A percentile compares a stretch with the other conserved stretches of the same genome.
Evolutionary conservation across 2,888 invertebrate species (phyloP).

Genomic region (Miltochrista miniata): DNA sequence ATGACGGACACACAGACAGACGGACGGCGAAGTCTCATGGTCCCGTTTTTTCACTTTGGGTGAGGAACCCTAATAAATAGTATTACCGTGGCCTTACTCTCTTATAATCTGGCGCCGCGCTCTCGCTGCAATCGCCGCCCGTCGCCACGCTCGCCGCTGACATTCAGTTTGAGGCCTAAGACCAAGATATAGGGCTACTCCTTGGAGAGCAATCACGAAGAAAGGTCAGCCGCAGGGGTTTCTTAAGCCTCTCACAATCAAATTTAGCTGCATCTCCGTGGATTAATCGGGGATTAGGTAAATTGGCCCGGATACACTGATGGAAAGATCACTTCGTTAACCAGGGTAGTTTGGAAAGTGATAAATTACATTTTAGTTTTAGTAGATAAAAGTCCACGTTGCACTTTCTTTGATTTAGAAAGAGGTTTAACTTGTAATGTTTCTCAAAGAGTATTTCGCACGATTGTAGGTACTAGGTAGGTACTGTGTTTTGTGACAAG

Average conservation of each 20-base stretch:
- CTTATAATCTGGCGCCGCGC: no score
- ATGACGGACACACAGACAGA: no score
- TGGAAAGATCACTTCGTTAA: conserved; percentile 43
- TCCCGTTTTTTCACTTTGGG: no score
- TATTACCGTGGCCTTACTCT: no score
- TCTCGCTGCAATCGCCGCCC: no score
- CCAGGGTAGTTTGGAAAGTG: conserved; percentile 32
- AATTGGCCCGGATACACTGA: conserved; percentile 52
- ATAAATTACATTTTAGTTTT: conserved; percentile 17
- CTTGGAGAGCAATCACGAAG: conserved; percentile 52
- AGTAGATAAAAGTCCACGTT: neutral
- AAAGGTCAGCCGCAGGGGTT: conserved; percentile 54
- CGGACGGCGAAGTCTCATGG: no score
- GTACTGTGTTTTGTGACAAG: no score
- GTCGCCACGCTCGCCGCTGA: no score
- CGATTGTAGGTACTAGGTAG: no score
- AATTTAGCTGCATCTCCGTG: conserved; percentile 57
- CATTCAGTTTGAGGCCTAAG: no score
- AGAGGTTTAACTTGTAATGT: neutral
- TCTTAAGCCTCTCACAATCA: conserved; percentile 58
- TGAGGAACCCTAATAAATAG: no score
- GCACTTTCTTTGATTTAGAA: neutral
- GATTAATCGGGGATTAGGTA: conserved; percentile 58
- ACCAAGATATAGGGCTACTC: conserved; percentile 38
- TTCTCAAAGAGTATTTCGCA: no score